phyloP scores from a whole-genome alignment of 1,140 invertebrate genomes.

The Physella acuta region DNA sequence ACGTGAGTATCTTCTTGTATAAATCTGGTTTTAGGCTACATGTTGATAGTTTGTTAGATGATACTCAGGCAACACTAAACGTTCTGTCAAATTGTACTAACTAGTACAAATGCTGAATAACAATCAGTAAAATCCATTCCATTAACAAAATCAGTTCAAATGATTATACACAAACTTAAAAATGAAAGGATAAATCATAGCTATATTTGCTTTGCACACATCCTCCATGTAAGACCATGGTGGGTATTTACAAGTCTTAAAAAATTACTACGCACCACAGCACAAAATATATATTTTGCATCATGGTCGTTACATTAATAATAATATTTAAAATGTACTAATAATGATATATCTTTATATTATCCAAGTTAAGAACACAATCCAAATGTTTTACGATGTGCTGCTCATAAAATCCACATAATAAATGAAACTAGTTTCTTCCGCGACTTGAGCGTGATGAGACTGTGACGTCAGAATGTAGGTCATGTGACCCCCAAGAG shows the following conservation, averaged over 20 bases:
- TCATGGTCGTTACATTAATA: too few species aligned
- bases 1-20: too few species aligned
- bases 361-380: too few species aligned
- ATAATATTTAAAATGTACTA: too few species aligned
- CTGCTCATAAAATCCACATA: too few species aligned
- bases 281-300: not conserved
- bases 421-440: slow-evolving; percentile 14
- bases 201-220: slow-evolving; percentile 10
- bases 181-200: not conserved
- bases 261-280: slow-evolving; percentile 19
- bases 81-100: slow-evolving; percentile 1
- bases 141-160: not conserved
- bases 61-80: not conserved
- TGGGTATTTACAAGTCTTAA: slow-evolving; percentile 13
- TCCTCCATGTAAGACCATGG: slow-evolving; percentile 17
- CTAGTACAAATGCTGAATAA: not conserved
- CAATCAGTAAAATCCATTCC: not conserved
- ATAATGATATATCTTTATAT: too few species aligned
- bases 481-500: slow-evolving; percentile 20
- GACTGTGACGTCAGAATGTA: slow-evolving; percentile 10
- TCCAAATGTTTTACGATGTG: too few species aligned
- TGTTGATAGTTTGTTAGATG: slow-evolving; percentile 5
- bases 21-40: slow-evolving; percentile 16
- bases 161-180: slow-evolving; percentile 1
- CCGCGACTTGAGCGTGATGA: not conserved